Evolutionary conservation across 2,113 vertebrate genomes (phyloP).

Genomic region (Ia io): DNA sequence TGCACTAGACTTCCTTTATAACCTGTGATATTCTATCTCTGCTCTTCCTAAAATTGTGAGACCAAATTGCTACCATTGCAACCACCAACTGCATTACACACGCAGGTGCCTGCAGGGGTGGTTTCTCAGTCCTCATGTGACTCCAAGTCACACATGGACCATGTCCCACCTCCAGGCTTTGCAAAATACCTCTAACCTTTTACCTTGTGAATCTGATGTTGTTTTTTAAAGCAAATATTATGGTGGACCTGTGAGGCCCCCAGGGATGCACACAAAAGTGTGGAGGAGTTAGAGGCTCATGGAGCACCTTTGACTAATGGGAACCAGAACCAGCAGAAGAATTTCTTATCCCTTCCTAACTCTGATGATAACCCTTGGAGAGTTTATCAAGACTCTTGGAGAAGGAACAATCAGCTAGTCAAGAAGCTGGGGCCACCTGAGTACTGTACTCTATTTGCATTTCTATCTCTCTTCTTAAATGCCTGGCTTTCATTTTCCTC

Average conservation of each 20-base stretch:
- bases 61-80: too few species aligned
- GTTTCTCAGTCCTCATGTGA: not conserved
- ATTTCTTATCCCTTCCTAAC: not conserved
- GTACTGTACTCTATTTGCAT: not conserved
- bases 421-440: not conserved
- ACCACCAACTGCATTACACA: not conserved
- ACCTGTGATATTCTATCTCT: not conserved
- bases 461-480: not conserved
- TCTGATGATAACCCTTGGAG: not conserved
- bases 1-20: not conserved
- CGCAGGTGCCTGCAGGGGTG: not conserved
- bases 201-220: not conserved
- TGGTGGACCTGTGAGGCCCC: not conserved
- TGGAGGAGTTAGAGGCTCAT: not conserved
- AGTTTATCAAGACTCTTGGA: not conserved
- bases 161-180: not conserved
- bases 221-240: not conserved
- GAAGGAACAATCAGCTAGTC: not conserved
- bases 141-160: not conserved
- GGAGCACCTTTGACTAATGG: not conserved
- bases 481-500: not conserved
- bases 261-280: not conserved
- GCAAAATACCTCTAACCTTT: not conserved
- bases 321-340: not conserved
- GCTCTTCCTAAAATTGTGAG: not conserved